Base-by-base conservation (phyloP, 1,140 invertebrate species). In the Cydia strobilella region DNA sequence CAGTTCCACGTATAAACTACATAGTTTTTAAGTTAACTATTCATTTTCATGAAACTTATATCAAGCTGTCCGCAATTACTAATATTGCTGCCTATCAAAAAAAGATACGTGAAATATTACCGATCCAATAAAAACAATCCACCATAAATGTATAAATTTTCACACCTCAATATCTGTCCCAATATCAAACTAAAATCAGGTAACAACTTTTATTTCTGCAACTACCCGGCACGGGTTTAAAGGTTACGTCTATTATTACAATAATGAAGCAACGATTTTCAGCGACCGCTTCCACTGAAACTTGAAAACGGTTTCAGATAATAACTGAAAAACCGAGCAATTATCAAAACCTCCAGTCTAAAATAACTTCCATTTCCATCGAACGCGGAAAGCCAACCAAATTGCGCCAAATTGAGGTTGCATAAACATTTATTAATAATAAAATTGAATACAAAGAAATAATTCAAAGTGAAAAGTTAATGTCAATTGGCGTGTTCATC, bases 291-390 rank as follows among this genome's bases (percentile, higher is more conserved):
- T 59, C 23, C 9, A 18, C 48, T 51, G 1, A 51, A 59, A 59
- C 20, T 59, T 59, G 20, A 59, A 59, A 59, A 59, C 18, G 7
- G 20, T 54, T 54, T 54, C 51, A 3, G 20, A 20, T 23, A 23
- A 10, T 59, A 59, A 59, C 54, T 59, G 54, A 54, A 54, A 54
- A n/a, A n/a, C 51, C 51, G 51, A 10, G 20, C 54, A 23, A 59
- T 59, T 59, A 59, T 59, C 20, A 23, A 59, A 23, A 59, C 18
- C 12, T 59, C 7, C 54, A 59, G 54, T 20, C 54, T 59, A 59
- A 59, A 23, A 59, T 59, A 59, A 59, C 18, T 59, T 59, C 20
- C 9, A 59, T 59, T 59, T 23, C 20, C 20, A 59, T 59, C 54
- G 6, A 54, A 7, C 13, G 20, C 23, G 20, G 54, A 20, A 59